Percentiles rank a stretch among this genome's conserved stretches.
Evolutionary conservation across 2,113 vertebrate genomes (phyloP).

Genomic region (Syrrhaptes paradoxus): DNA sequence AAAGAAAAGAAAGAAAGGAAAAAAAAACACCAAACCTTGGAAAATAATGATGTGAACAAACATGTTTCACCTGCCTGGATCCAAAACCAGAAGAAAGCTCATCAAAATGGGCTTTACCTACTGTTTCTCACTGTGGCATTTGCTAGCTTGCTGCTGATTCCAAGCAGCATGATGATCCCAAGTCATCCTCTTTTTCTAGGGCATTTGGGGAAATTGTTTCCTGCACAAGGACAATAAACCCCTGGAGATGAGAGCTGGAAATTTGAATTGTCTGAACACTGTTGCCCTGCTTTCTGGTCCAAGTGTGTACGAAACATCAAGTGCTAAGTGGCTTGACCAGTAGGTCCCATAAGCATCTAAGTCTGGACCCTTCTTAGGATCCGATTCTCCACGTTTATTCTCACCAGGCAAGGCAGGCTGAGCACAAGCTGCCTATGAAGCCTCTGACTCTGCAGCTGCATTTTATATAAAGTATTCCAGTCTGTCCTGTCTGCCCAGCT

Average conservation of each 20-base stretch:
- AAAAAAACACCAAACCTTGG: neutral
- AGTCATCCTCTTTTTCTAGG: neutral
- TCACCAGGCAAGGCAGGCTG: neutral
- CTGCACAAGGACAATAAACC: neutral
- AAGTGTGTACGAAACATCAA: neutral
- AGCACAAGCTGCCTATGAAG: neutral
- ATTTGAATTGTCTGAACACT: neutral
- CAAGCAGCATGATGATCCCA: neutral
- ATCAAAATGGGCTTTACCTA: neutral
- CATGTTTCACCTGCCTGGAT: neutral
- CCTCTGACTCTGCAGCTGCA: neutral
- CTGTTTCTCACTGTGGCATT: neutral
- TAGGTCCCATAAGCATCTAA: neutral
- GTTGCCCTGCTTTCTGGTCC: neutral
- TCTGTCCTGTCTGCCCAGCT: neutral
- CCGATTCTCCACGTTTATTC: fast-evolving
- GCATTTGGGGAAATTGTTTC: neutral
- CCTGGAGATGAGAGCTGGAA: neutral
- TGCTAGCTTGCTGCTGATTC: neutral
- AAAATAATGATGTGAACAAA: neutral
- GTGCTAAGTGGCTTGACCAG: neutral
- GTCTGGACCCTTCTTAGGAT: neutral
- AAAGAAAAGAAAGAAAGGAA: too few species aligned
- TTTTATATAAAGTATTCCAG: neutral
- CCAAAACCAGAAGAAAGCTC: neutral